phyloP scores from a whole-genome alignment of 2,113 vertebrate species.

The Brachirus orientalis region DNA sequence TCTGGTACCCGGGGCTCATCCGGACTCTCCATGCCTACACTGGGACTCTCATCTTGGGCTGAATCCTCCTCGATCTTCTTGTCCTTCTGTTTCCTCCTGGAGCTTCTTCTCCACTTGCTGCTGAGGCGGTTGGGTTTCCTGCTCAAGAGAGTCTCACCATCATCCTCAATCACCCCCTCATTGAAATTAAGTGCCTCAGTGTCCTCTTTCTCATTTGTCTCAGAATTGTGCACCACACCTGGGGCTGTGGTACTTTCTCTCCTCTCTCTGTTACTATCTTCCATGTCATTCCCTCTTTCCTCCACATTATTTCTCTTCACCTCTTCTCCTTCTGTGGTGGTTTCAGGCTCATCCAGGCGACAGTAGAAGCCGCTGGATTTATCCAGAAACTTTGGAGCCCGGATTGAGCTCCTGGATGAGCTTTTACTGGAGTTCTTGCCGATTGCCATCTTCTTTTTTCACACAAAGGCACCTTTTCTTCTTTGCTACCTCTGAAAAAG shows the following conservation, averaged over 20 bases:
- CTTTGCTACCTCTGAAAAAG: constrained; percentile 14
- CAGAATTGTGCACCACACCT: background rate
- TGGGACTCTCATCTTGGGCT: constrained; percentile 20
- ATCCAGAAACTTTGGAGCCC: constrained; percentile 80
- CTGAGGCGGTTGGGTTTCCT: constrained; percentile 72
- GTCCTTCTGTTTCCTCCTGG: constrained; percentile 69
- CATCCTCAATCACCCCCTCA: constrained; percentile 74
- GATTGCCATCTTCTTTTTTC: constrained; percentile 77
- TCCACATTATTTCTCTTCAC: background rate
- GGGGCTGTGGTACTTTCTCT: background rate
- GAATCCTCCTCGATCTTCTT: constrained; percentile 19
- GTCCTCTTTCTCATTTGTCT: constrained; percentile 44
- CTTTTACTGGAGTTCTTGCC: constrained; percentile 77
- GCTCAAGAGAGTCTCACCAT: constrained; percentile 71
- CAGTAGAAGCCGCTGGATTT: constrained; percentile 79
- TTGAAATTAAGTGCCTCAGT: constrained; percentile 52
- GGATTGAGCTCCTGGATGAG: constrained; percentile 67
- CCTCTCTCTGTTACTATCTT: background rate
- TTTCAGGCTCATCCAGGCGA: constrained; percentile 76
- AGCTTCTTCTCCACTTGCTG: constrained; percentile 78
- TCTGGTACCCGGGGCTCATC: background rate
- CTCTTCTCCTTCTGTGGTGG: background rate
- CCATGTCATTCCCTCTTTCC: background rate
- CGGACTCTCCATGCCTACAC: background rate
- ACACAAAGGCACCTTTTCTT: constrained; percentile 6